These are phyloP conservation scores for Sciurus vulgaris DNA, from an alignment of 2,797 vertebrate genomes.

Conservation along the genomic window DNA sequence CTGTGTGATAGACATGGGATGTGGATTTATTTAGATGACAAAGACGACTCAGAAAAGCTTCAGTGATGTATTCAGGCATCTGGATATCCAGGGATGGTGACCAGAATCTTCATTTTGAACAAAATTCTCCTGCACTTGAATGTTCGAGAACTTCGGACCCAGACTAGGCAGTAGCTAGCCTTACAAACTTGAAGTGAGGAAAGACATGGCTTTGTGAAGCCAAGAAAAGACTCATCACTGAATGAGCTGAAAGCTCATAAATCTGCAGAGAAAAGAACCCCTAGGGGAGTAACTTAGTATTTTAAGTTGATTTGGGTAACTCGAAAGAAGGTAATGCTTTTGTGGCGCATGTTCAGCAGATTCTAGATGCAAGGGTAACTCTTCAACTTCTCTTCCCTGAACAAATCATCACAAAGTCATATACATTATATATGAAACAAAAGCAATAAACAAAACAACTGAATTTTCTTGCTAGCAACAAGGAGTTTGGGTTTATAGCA, in stretches of 20 bases:
- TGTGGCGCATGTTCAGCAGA: conserved; percentile 41
- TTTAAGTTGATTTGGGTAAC: conserved; percentile 73
- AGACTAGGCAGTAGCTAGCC: conserved; percentile 40
- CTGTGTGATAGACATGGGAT: neutral
- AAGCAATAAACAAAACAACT: conserved; percentile 83
- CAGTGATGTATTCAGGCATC: neutral
- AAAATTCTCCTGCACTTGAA: neutral
- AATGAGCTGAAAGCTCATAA: conserved; percentile 49
- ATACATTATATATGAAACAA: conserved; percentile 83
- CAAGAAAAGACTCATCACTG: conserved; percentile 27
- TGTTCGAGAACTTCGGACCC: neutral
- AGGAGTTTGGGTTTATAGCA: conserved; percentile 82
- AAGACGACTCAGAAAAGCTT: conserved; percentile 52
- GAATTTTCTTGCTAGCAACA: conserved; percentile 82
- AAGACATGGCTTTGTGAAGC: conserved; percentile 58
- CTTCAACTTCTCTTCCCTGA: conserved; percentile 75
- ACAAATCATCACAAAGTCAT: conserved; percentile 73
- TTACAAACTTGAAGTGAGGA: conserved; percentile 62
- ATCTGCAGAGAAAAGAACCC: conserved; percentile 69
- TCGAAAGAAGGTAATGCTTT: conserved; percentile 58
- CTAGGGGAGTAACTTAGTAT: conserved; percentile 60
- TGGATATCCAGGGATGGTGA: neutral
- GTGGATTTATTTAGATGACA: neutral
- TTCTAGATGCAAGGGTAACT: conserved; percentile 62
- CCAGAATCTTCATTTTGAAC: neutral